A percentile compares a stretch with the other conserved stretches of the same genome.
Evolutionary conservation across 1,140 invertebrate species (phyloP).

Genomic region (Idris sp.): DNA sequence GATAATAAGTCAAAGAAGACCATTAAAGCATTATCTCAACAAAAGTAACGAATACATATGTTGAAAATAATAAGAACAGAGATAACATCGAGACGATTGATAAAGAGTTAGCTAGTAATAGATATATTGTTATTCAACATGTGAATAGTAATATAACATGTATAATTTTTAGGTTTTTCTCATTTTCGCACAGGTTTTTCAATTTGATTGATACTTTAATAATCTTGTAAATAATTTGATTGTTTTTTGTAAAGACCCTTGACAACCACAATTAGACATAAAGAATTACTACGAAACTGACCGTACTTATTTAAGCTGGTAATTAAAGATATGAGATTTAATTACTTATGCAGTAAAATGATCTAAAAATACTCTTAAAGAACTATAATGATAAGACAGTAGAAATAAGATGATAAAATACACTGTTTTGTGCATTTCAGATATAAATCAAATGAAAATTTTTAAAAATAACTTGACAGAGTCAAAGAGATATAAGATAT

Average conservation of each 20-base stretch:
- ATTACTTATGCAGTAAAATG: too few species aligned
- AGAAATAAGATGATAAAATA: conserved; percentile 2
- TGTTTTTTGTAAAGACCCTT: too few species aligned
- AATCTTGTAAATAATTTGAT: too few species aligned
- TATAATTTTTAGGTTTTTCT: too few species aligned
- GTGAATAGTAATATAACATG: too few species aligned
- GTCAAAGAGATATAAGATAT: not conserved
- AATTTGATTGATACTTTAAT: too few species aligned
- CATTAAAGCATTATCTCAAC: conserved; percentile 27
- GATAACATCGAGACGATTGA: conserved; percentile 8
- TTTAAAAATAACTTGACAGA: conserved; percentile 12
- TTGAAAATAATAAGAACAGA: conserved; percentile 23
- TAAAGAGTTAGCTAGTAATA: conserved; percentile 16
- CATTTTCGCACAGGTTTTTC: too few species aligned
- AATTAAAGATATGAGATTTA: too few species aligned
- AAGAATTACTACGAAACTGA: too few species aligned
- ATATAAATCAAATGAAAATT: conserved; percentile 13
- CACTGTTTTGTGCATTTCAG: conserved; percentile 4
- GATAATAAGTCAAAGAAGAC: conserved; percentile 32
- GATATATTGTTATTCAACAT: conserved; percentile 21
- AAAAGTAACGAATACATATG: conserved; percentile 15
- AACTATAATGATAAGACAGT: conserved; percentile 38
- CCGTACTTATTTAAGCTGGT: too few species aligned
- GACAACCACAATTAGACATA: too few species aligned
- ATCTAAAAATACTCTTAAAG: conserved; percentile 13